Base-by-base conservation (phyloP, 1,140 invertebrate genomes). In the Nomia melanderi region DNA sequence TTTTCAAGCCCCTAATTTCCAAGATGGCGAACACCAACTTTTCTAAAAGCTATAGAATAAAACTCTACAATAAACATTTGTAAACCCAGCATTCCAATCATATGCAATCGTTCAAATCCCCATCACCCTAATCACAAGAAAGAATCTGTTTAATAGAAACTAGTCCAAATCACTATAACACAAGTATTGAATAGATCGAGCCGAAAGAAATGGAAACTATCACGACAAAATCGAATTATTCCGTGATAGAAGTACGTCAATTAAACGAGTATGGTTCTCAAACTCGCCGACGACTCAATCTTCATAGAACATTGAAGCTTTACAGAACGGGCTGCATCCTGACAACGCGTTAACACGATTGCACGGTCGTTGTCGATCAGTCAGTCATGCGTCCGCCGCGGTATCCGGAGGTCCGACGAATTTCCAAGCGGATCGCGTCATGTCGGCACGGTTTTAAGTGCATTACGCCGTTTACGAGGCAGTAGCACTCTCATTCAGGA, bases 391-490 rank as follows among this genome's bases (percentile, higher is more conserved):
- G 53, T 33, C 17, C 14, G 11, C 23, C 5, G 27, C 53, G 36
- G 14, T 47, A 41, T n/a, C 12, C 39, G 41, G 44, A 12, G 41
- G 54, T 66, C 56, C 67, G 65, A 74, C 71, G 64, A 83, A 70
- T 83, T 85, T 44, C 54, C 9, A 31, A 27, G 25, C 6, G 62
- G 64, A 81, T 81, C 74, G 78, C 65, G 62, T 75, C 67, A 66
- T 27, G 44, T 64, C 77, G 70, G 17, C 57, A 36, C 33, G 25
- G 64, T 65, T 47, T 64, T 76, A 77, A 84, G 76, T 76, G 63
- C 69, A 74, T 85, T 84, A 81, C 50, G 59, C 65, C 70, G 59
- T 81, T 83, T 71, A 70, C 74, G 65, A 78, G 39, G 17, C 56
- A 25, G 59, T 71, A n/a, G 67, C 29, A 62, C 57, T 70, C 33